phyloP scores from a whole-genome alignment of 2,797 vertebrate genomes.

The Triplophysa bombifrons region DNA sequence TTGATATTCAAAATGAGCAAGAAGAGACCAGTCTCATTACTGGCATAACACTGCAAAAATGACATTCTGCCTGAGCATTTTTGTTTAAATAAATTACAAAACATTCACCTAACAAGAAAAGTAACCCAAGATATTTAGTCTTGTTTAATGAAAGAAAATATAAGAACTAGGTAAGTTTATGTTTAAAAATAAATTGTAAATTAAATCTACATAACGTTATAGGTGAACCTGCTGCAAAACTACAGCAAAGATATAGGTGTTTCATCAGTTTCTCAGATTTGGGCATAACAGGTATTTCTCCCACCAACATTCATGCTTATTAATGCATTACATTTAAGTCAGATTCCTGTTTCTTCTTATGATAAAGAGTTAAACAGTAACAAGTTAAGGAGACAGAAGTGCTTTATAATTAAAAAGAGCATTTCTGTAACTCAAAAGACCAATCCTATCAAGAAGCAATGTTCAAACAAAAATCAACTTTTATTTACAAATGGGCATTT shows the following conservation, averaged over 20 bases:
- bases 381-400: not conserved
- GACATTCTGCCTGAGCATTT: too few species aligned
- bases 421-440: not conserved
- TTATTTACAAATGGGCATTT: constrained; percentile 32
- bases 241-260: not conserved
- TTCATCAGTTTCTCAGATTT: constrained; percentile 11
- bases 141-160: too few species aligned
- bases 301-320: not conserved
- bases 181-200: too few species aligned
- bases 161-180: too few species aligned
- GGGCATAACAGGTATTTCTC: not conserved
- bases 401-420: not conserved
- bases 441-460: not conserved
- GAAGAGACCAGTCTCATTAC: too few species aligned
- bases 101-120: too few species aligned
- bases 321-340: not conserved
- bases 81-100: too few species aligned
- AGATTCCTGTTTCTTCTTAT: not conserved
- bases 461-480: constrained; percentile 4
- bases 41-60: too few species aligned
- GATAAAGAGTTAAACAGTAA: not conserved
- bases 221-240: too few species aligned
- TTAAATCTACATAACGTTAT: too few species aligned
- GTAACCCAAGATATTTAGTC: too few species aligned
- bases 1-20: too few species aligned